phyloP scores from a whole-genome alignment of 2,113 vertebrate genomes.

The Symphodus melops region DNA sequence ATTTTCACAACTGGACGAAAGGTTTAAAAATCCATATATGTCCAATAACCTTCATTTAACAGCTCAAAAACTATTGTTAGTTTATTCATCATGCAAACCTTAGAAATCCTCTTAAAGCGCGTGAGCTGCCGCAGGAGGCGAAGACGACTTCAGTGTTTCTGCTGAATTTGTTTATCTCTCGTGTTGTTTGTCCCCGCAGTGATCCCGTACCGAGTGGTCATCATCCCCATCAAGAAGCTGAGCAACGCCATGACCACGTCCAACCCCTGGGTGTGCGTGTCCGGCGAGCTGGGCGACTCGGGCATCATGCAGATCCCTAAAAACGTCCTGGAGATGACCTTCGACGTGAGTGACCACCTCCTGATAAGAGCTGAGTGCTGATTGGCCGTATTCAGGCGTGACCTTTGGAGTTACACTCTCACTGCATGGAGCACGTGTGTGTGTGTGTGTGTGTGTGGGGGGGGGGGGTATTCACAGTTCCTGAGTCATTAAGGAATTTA shows the following conservation, averaged over 20 bases:
- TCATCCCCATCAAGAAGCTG: slow-evolving; percentile 94
- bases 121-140: too few relatives aligned
- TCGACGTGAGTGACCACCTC: slow-evolving; percentile 88
- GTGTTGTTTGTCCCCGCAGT: slow-evolving; percentile 76
- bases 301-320: slow-evolving; percentile 95
- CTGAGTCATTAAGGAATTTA: too few relatives aligned
- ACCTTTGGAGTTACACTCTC: not conserved
- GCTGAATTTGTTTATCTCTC: not conserved
- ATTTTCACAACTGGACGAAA: too few relatives aligned
- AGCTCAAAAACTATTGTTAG: too few relatives aligned
- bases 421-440: not conserved
- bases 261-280: slow-evolving; percentile 95
- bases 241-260: slow-evolving; percentile 95
- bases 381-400: not conserved
- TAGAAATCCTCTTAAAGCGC: too few relatives aligned
- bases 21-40: too few relatives aligned
- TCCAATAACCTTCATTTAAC: too few relatives aligned
- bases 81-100: too few relatives aligned
- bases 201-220: slow-evolving; percentile 93
- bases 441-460: too few relatives aligned
- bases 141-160: not conserved
- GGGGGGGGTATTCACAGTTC: too few relatives aligned
- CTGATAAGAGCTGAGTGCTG: not conserved
- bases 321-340: slow-evolving; percentile 94
- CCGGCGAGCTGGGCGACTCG: slow-evolving; percentile 91